phyloP scores from a whole-genome alignment of 2,113 vertebrate species.

The Stigmatopora argus region DNA sequence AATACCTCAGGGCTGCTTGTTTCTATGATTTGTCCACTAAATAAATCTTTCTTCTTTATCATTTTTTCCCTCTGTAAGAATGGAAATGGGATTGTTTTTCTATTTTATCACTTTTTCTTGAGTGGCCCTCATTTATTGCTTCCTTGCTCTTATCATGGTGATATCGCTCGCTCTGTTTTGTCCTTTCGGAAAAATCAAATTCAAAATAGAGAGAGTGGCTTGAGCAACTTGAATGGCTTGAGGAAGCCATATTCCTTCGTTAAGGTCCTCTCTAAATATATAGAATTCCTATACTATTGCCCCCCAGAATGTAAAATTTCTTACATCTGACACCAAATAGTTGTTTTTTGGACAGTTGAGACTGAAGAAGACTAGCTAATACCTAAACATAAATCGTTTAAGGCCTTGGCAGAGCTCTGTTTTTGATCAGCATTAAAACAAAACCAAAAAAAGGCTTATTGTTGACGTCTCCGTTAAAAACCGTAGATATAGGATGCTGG shows the following conservation, averaged over 20 bases:
- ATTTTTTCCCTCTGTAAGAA: slow-evolving; percentile 1
- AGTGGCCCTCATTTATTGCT: not conserved
- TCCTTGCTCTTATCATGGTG: slow-evolving; percentile 3
- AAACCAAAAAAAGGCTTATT: not conserved
- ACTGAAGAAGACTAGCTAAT: not conserved
- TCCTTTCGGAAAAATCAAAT: slow-evolving; percentile 11
- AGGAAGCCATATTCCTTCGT: not conserved
- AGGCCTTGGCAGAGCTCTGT: not conserved
- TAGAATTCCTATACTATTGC: not conserved
- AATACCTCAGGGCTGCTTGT: slow-evolving; percentile 18
- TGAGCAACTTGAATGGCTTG: slow-evolving; percentile 6
- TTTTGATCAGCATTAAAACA: slow-evolving; percentile 24
- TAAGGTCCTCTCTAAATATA: not conserved
- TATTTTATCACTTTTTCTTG: not conserved
- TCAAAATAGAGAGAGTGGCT: not conserved
- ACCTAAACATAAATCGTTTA: not conserved
- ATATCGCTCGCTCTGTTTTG: not conserved
- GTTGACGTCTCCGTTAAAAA: slow-evolving; percentile 20
- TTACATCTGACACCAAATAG: not conserved
- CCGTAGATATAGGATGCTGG: slow-evolving; percentile 44
- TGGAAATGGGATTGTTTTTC: slow-evolving; percentile 6
- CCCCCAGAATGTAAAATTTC: not conserved
- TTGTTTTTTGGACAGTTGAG: not conserved
- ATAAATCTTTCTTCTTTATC: slow-evolving; percentile 17
- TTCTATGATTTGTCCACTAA: slow-evolving; percentile 29